A percentile compares a stretch with the other conserved stretches of the same genome.
Conservation (phyloP, 1,140 invertebrate species). For the Samia ricini region DNA sequence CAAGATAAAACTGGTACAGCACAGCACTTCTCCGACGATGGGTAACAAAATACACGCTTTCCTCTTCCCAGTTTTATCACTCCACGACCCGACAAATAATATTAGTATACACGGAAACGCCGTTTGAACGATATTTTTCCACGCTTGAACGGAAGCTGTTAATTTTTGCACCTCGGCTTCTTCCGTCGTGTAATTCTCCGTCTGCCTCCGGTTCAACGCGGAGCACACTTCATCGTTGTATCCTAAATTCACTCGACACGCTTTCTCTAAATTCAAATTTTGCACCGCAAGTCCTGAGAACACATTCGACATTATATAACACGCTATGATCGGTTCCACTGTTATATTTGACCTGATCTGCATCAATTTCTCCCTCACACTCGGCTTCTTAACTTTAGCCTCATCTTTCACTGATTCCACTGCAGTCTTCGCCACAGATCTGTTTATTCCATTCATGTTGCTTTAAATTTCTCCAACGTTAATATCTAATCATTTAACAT, state of each 20-base stretch:
- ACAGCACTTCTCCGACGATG: constrained; percentile 74
- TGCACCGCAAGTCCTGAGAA: constrained; percentile 78
- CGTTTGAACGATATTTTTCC: constrained; percentile 62
- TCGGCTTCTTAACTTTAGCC: constrained; percentile 43
- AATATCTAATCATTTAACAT: constrained; percentile 36
- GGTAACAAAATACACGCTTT: constrained; percentile 79
- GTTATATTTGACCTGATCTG: constrained; percentile 75
- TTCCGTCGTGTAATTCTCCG: constrained; percentile 71
- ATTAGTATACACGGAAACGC: constrained; percentile 76
- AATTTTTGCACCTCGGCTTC: constrained; percentile 78
- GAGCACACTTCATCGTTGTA: constrained; percentile 78
- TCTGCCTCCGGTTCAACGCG: constrained; percentile 73
- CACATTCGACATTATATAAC: constrained; percentile 79
- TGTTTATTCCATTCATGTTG: constrained; percentile 65
- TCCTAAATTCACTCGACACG: constrained; percentile 80
- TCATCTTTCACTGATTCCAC: constrained; percentile 44
- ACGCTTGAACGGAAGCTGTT: constrained; percentile 78
- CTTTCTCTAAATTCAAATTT: constrained; percentile 81
- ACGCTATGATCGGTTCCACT: constrained; percentile 80
- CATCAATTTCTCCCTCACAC: constrained; percentile 54
- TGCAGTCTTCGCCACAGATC: constrained; percentile 45
- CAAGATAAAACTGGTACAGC: constrained; percentile 68
- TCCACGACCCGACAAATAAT: constrained; percentile 80
- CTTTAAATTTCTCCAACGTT: constrained; percentile 19
- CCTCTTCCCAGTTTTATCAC: constrained; percentile 76